These are phyloP conservation scores for Elmis aenea DNA, from an alignment of 2,888 invertebrate species.

Conservation along the genomic window DNA sequence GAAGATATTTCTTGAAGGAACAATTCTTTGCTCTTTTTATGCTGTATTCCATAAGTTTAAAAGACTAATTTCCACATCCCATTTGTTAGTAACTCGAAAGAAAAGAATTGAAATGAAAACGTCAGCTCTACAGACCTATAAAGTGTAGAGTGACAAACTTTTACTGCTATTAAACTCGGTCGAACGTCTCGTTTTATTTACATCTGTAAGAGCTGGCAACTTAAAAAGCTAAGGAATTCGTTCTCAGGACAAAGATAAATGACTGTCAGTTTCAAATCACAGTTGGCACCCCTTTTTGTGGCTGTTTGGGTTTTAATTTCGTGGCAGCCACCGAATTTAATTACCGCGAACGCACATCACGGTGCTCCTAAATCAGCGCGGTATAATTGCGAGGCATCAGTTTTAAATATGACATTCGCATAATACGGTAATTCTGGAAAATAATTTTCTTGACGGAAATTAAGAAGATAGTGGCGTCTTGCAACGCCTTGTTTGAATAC, in stretches of 20 bases:
- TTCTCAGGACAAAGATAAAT: conserved; percentile 11
- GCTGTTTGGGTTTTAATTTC: conserved; percentile 24
- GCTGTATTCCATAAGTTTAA: no score
- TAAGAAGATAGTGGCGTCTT: conserved; percentile 39
- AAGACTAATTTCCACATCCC: no score
- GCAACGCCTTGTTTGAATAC: conserved; percentile 28
- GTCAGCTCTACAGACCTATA: no score
- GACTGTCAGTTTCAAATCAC: conserved; percentile 8
- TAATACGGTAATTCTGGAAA: conserved; percentile 35
- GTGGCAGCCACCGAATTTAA: conserved; percentile 19
- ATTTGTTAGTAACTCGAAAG: no score
- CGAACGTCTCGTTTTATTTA: no score
- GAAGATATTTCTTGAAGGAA: no score
- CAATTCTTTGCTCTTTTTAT: no score
- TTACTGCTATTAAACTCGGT: no score
- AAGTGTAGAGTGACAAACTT: no score
- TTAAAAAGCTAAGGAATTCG: no score
- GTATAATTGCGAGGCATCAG: conserved; percentile 23
- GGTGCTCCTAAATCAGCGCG: conserved; percentile 21
- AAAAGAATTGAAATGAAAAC: no score
- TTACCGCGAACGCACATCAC: conserved; percentile 24
- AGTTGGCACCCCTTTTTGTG: conserved; percentile 14
- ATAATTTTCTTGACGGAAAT: conserved; percentile 41
- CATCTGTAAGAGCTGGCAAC: no score
- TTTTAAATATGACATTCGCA: conserved; percentile 32